A percentile compares a stretch with the other conserved stretches of the same genome.
Evolutionary conservation across 37 sponge, comb jelly and placozoan species (phyloP).

Genomic region (Beroe ovata): DNA sequence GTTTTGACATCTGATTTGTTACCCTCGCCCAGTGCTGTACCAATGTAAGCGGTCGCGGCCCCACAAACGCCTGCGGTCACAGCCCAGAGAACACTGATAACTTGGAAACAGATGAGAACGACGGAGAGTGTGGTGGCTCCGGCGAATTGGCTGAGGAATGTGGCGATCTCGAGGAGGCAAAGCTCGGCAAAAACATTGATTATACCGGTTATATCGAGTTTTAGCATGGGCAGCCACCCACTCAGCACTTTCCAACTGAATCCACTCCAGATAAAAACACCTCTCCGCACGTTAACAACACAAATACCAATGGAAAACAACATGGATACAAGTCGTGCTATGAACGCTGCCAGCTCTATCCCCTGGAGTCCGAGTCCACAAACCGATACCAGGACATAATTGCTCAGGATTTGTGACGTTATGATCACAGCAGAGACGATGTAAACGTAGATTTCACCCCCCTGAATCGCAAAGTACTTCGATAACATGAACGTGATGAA

Average conservation of each 20-base stretch:
- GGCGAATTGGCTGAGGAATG: background rate
- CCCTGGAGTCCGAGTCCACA: background rate
- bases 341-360: background rate
- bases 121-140: background rate
- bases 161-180: background rate
- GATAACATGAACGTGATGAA: background rate
- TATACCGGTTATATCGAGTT: background rate
- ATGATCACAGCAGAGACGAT: background rate
- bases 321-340: background rate
- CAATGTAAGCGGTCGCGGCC: background rate
- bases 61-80: background rate
- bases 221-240: slow-evolving; percentile 27
- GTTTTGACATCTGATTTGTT: background rate
- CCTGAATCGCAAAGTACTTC: slow-evolving; percentile 35
- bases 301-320: background rate
- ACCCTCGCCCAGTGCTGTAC: background rate
- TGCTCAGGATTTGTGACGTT: background rate
- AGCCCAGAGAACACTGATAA: background rate
- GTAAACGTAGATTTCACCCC: background rate
- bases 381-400: slow-evolving; percentile 8
- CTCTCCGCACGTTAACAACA: background rate
- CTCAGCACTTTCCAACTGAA: background rate
- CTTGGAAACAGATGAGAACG: background rate
- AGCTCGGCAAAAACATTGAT: slow-evolving; percentile 2
- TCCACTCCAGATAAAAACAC: background rate